Base-by-base conservation (phyloP, 2,113 vertebrate species). In the Reinhardtius hippoglossoides region DNA sequence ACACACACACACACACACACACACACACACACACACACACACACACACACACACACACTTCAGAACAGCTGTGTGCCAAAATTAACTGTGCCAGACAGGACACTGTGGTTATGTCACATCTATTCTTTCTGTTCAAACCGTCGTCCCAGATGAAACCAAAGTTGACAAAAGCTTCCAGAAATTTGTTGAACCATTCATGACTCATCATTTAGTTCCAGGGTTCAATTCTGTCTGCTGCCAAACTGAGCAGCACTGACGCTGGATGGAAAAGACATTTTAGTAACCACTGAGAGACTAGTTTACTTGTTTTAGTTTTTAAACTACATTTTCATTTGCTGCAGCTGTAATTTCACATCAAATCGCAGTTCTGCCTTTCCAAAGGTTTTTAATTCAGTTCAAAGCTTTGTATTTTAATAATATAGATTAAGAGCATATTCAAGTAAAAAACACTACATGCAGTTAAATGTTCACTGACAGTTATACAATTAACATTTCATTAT, bases 21-120 rank as follows among this genome's bases (percentile, higher is more conserved):
- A 13, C 54, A 42, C 59, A 37, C 56, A 27, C 18, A 52, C 31
- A 31, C 31, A 76, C n/a, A 74, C 20, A 59, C 40, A 40, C 31
- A 35, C 31, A 35, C 31, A 35, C 21, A 65, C 69, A 21, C 40
- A n/a, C 52, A 56, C 31, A 50, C 77, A 59, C 26, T 31, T 37
- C 67, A 64, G 57, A 81, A 91, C 93, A 93, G 89, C 91, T 91
- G 90, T 71, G 5, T 66, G 70, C 83, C 91, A 89, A 88, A 93
- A 80, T 92, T 91, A 92, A 92, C 92, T 2, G 56, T 65, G 61
- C 60, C 69, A 90, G 85, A 88, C 78, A 44, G 76, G 35, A 52
- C 67, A 56, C 31, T 64, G 81, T 65, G 62, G 67, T 80, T 81
- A 78, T 81, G 80, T 92, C 87, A 87, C 42, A 42, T 77, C 77